phyloP scores from a whole-genome alignment of 53 echinoderm and acorn worm species.

The Echinometra lucunter region DNA sequence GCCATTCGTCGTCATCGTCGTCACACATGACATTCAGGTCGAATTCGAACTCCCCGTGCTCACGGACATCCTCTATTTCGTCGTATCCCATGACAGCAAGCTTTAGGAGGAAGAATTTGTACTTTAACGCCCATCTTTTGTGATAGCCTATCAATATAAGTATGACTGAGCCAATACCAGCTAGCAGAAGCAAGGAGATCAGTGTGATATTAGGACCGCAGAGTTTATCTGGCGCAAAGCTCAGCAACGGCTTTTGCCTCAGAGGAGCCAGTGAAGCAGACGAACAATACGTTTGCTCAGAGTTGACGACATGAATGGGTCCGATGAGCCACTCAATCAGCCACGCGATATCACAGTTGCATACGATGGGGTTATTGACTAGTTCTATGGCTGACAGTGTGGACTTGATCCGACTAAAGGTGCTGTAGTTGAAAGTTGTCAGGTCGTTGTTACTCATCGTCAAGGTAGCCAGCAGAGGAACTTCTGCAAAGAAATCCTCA shows the following conservation, averaged over 20 bases:
- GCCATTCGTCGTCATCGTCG: background rate
- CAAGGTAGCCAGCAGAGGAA: background rate
- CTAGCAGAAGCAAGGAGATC: background rate
- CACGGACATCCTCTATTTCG: background rate
- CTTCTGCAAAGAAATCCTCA: background rate
- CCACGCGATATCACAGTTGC: background rate
- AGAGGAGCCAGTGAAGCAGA: conserved; percentile 8
- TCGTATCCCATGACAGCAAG: background rate
- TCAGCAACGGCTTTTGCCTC: background rate
- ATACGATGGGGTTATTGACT: background rate
- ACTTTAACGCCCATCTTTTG: background rate
- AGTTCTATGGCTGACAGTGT: background rate
- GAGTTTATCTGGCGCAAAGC: background rate
- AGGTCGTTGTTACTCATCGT: background rate
- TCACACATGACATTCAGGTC: background rate
- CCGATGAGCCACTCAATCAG: background rate
- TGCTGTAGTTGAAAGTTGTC: background rate
- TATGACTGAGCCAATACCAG: background rate
- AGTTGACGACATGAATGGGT: background rate
- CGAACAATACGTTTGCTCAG: background rate
- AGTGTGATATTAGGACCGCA: background rate
- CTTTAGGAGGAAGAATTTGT: background rate
- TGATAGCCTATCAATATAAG: background rate
- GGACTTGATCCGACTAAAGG: background rate
- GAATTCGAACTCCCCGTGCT: background rate